phyloP scores from a whole-genome alignment of 2,888 invertebrate species.

The Idaea dimidiata region DNA sequence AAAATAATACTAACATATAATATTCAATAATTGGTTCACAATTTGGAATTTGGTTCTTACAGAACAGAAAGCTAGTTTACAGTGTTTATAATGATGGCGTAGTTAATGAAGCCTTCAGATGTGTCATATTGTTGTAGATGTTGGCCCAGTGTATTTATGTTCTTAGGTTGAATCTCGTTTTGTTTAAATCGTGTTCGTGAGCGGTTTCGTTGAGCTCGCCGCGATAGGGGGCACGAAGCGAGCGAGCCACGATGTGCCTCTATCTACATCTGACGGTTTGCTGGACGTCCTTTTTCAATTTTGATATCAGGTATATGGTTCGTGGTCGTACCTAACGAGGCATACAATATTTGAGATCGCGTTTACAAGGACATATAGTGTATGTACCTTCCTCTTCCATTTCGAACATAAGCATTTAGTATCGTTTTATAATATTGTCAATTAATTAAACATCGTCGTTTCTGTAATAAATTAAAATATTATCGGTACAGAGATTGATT shows the following conservation, averaged over 20 bases:
- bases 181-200: slow-evolving; percentile 43
- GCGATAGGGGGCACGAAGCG: slow-evolving; percentile 29
- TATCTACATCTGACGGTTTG: slow-evolving; percentile 48
- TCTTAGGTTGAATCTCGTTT: slow-evolving; percentile 21
- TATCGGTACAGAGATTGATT: no score
- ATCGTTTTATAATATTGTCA: no score
- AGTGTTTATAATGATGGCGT: no score
- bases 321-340: slow-evolving; percentile 31
- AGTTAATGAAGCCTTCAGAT: no score
- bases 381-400: neutral
- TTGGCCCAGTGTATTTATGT: neutral
- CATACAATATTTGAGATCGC: slow-evolving; percentile 5
- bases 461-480: no score
- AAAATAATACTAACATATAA: no score
- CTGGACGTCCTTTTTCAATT: slow-evolving; percentile 43
- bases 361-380: neutral
- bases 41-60: no score
- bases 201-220: slow-evolving; percentile 47
- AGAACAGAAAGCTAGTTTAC: no score
- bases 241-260: slow-evolving; percentile 24
- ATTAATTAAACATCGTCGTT: no score
- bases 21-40: no score
- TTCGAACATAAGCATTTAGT: no score
- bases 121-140: neutral
- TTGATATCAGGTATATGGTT: slow-evolving; percentile 41